phyloP scores from a whole-genome alignment of 92 coral and sea anemone species.

The Montipora capitata region DNA sequence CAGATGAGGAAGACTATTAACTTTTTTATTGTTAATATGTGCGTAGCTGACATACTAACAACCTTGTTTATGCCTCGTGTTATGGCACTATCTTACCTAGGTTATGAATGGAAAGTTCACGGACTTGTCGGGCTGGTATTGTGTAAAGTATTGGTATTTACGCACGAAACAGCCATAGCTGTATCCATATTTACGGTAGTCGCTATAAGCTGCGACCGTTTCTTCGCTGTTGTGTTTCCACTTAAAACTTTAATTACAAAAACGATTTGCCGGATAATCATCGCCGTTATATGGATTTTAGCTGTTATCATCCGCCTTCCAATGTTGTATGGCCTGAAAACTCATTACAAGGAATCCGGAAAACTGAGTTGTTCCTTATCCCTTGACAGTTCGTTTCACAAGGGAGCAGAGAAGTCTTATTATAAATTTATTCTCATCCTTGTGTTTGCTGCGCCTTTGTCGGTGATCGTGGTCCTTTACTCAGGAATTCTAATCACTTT shows the following conservation, averaged over 20 bases:
- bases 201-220: conserved; percentile 20
- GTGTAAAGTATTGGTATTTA: no score
- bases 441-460: conserved; percentile 77
- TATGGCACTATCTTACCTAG: conserved; percentile 58
- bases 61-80: conserved; percentile 87
- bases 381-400: conserved; percentile 72
- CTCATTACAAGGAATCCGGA: conserved; percentile 7
- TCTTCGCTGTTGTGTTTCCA: conserved; percentile 84
- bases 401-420: conserved; percentile 74
- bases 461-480: conserved; percentile 72
- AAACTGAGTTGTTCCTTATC: conserved; percentile 62
- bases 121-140: conserved; percentile 63
- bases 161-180: no score
- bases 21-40: conserved; percentile 87
- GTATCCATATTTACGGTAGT: no score
- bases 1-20: conserved; percentile 80
- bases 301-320: conserved; percentile 32
- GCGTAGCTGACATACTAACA: conserved; percentile 77
- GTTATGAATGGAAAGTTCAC: conserved; percentile 78
- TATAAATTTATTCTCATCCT: conserved; percentile 75
- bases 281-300: conserved; percentile 65
- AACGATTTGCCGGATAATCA: conserved; percentile 44
- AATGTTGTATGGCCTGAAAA: conserved; percentile 48
- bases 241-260: conserved; percentile 66
- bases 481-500: conserved; percentile 72